Evolutionary conservation across 2,113 vertebrate genomes (phyloP).

Genomic region (Motacilla alba): DNA sequence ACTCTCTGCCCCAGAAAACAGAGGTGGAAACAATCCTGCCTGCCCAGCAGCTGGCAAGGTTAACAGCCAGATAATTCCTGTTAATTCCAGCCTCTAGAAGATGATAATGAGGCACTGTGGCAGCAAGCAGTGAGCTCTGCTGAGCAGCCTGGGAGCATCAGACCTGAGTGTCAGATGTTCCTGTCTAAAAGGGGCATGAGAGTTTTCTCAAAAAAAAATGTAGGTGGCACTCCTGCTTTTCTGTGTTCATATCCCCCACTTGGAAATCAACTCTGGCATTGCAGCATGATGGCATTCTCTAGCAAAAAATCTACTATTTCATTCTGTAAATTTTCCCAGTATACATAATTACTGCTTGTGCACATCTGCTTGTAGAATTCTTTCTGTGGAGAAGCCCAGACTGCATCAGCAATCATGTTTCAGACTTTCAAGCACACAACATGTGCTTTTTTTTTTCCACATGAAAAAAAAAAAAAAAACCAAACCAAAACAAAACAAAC

Average conservation of each 20-base stretch:
- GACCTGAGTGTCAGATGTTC: background rate
- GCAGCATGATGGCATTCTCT: background rate
- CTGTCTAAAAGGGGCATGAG: background rate
- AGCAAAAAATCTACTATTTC: background rate
- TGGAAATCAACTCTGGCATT: background rate
- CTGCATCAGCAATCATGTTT: background rate
- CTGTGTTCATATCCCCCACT: background rate
- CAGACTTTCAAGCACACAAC: background rate
- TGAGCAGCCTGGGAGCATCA: background rate
- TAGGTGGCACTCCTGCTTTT: background rate
- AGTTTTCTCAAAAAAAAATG: background rate
- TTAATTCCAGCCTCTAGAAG: background rate
- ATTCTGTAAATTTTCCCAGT: background rate
- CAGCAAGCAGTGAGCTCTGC: accelerated
- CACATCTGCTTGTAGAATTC: background rate
- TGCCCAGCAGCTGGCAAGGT: background rate
- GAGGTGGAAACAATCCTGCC: background rate
- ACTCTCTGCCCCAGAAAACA: background rate
- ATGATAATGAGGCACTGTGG: accelerated
- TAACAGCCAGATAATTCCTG: background rate
- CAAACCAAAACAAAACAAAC: no score
- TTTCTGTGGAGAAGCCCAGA: background rate
- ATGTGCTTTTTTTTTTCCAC: background rate
- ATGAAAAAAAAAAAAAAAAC: background rate
- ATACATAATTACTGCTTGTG: background rate